A percentile compares a stretch with the other conserved stretches of the same genome.
phyloP scores from a whole-genome alignment of 2,797 vertebrate species.

The Coregonus suidteri region DNA sequence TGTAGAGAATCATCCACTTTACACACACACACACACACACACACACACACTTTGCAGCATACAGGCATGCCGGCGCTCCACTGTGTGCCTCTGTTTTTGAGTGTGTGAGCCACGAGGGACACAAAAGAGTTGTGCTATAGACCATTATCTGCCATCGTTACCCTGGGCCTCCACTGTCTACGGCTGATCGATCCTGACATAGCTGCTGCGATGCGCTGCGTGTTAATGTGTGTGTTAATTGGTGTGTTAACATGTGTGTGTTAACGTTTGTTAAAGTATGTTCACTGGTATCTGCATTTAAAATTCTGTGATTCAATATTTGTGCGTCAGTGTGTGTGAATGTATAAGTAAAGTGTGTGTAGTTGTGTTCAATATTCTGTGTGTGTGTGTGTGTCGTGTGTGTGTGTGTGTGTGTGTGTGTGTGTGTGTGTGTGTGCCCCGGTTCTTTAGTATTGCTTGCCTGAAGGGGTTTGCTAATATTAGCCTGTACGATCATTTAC shows the following conservation, averaged over 20 bases:
- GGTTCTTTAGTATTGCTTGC: too few species aligned
- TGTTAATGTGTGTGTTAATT: not conserved
- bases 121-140: not conserved
- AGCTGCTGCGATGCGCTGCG: not conserved
- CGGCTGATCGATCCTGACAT: slow-evolving; percentile 48
- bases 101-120: not conserved
- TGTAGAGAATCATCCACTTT: too few species aligned
- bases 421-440: too few species aligned
- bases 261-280: not conserved
- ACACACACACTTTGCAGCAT: too few species aligned
- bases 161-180: slow-evolving; percentile 23
- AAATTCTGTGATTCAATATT: not conserved
- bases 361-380: too few species aligned
- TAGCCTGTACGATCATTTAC: too few species aligned
- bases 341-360: not conserved
- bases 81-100: too few species aligned
- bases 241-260: not conserved
- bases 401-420: too few species aligned
- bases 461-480: too few species aligned
- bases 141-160: slow-evolving; percentile 41
- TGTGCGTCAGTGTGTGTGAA: not conserved
- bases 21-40: too few species aligned
- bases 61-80: too few species aligned
- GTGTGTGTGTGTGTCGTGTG: too few species aligned
- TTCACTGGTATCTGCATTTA: not conserved